These are phyloP conservation scores for Atherinomorus stipes DNA, from an alignment of 2,113 vertebrate species.

Conservation along the genomic window DNA sequence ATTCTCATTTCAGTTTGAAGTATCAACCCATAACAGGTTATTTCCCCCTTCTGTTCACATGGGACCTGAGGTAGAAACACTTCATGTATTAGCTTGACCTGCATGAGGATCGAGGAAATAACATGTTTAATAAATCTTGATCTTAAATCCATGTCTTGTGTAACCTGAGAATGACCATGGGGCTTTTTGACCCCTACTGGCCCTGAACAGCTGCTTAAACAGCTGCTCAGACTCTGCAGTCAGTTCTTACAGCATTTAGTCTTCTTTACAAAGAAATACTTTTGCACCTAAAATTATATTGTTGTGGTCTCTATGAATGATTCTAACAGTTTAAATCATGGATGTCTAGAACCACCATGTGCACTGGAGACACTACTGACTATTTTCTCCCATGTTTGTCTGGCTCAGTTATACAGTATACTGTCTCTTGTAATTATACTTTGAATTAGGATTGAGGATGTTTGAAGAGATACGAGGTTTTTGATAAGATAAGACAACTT, in stretches of 20 bases:
- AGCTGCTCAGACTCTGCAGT: conserved; percentile 48
- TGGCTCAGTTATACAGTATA: conserved; percentile 1
- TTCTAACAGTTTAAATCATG: conserved; percentile 8
- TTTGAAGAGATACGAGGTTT: conserved; percentile 23
- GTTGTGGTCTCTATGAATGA: conserved; percentile 16
- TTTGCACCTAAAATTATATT: conserved; percentile 22
- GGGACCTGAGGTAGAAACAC: conserved; percentile 28
- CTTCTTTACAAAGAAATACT: conserved; percentile 14
- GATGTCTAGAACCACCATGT: conserved; percentile 4
- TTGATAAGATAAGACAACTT: conserved; percentile 20
- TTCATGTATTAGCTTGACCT: conserved; percentile 53
- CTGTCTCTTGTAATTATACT: conserved; percentile 18
- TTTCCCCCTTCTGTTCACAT: not conserved
- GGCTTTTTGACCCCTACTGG: conserved; percentile 40
- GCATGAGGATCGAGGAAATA: conserved; percentile 37
- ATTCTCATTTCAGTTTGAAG: conserved; percentile 24
- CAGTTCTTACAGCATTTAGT: not conserved
- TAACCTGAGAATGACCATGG: conserved; percentile 42
- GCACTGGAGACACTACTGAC: conserved; percentile 23
- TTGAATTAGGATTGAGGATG: not conserved
- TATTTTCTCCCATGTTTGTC: not conserved
- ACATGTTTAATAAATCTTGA: conserved; percentile 36
- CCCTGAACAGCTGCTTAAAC: conserved; percentile 39
- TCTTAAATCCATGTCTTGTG: conserved; percentile 17
- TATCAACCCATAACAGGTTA: conserved; percentile 28